These are phyloP conservation scores for Mustelus asterias DNA, from an alignment of 2,113 vertebrate genomes.

Conservation along the genomic window DNA sequence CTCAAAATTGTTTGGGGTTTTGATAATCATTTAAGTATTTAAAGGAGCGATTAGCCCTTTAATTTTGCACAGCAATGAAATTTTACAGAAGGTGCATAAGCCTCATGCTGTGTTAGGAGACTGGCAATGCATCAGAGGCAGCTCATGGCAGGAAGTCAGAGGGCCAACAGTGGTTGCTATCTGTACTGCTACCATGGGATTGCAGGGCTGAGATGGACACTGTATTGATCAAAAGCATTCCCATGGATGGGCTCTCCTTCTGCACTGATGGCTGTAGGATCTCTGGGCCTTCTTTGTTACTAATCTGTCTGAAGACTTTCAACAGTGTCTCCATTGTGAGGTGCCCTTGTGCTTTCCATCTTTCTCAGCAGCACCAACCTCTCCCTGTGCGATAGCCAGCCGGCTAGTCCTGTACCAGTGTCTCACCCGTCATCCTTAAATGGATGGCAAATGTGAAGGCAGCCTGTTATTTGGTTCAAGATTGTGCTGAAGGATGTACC, in stretches of 20 bases:
- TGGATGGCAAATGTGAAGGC: neutral
- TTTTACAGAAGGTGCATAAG: neutral
- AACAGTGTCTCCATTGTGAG: neutral
- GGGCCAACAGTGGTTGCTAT: neutral
- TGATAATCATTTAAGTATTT: neutral
- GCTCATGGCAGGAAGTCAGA: neutral
- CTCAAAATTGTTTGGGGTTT: neutral
- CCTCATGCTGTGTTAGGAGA: neutral
- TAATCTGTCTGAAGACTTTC: neutral
- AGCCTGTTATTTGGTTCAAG: neutral
- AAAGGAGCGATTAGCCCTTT: neutral
- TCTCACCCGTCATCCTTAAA: neutral
- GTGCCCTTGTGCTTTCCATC: neutral
- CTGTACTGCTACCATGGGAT: neutral
- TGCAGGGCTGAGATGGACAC: neutral
- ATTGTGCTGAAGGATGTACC: neutral
- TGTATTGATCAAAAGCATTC: neutral
- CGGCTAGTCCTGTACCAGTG: neutral
- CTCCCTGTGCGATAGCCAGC: too few relatives aligned
- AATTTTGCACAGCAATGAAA: neutral
- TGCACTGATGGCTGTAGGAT: neutral
- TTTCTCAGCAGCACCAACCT: neutral
- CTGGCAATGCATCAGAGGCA: neutral
- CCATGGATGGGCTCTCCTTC: neutral
- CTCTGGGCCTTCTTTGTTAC: neutral